Evolutionary conservation across 1,140 invertebrate genomes (phyloP).

Genomic region (Drosophila suzukii): DNA sequence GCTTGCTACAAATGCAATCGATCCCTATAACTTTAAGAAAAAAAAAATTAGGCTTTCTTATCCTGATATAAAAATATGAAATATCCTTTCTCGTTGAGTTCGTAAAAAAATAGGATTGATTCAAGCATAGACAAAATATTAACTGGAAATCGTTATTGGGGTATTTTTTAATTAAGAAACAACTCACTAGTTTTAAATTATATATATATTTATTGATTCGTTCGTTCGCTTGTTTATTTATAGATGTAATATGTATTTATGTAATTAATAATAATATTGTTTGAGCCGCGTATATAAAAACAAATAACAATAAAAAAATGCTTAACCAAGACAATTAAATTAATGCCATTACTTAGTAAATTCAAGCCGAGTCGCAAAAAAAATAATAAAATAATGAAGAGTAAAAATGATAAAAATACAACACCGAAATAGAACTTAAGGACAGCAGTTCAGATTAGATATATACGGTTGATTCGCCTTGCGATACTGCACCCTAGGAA

Average conservation of each 20-base stretch:
- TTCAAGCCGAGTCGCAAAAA: constrained; percentile 20
- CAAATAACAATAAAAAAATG: constrained; percentile 76
- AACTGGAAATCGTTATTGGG: too few relatives aligned
- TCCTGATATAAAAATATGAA: too few relatives aligned
- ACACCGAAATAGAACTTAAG: constrained; percentile 57
- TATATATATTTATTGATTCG: constrained; percentile 39
- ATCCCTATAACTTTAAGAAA: too few relatives aligned
- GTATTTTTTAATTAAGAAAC: too few relatives aligned
- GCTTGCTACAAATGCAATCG: too few relatives aligned
- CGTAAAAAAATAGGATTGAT: too few relatives aligned
- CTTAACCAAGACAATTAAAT: constrained; percentile 54
- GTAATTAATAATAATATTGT: constrained; percentile 58
- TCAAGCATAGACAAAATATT: too few relatives aligned
- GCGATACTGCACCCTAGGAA: constrained; percentile 47
- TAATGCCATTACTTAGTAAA: constrained; percentile 34
- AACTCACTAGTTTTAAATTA: background rate
- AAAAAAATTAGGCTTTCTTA: too few relatives aligned
- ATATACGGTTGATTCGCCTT: constrained; percentile 20
- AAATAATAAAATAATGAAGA: background rate
- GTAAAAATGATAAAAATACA: constrained; percentile 43
- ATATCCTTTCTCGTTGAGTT: too few relatives aligned
- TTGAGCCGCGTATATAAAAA: constrained; percentile 76
- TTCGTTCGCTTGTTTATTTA: constrained; percentile 20
- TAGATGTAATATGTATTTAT: constrained; percentile 38
- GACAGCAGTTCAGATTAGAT: constrained; percentile 11